Conservation (phyloP, 2,888 invertebrate genomes). For the Torymus tubicola region DNA sequence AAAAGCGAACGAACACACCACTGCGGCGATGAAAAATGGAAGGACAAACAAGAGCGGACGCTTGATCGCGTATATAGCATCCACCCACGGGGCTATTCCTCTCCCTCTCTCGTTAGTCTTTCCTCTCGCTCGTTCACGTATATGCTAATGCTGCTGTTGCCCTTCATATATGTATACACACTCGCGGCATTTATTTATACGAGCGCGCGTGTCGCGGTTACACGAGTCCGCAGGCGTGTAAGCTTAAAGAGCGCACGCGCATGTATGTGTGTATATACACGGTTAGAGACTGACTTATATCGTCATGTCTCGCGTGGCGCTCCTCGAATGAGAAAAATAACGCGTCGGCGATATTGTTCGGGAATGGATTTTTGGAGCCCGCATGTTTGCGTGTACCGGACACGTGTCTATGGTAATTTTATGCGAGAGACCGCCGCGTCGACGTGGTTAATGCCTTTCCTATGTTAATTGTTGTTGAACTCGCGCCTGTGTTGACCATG, state of each 20-base stretch:
- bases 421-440: neutral
- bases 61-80: neutral
- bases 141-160: conserved; percentile 67
- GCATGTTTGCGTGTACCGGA: neutral
- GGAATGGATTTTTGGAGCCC: neutral
- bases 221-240: conserved; percentile 1
- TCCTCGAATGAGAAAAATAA: conserved; percentile 22
- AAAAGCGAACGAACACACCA: too few species aligned
- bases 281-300: conserved; percentile 27
- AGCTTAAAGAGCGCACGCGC: neutral
- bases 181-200: conserved; percentile 61
- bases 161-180: conserved; percentile 56
- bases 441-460: conserved; percentile 38
- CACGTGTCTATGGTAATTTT: conserved; percentile 49
- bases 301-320: neutral
- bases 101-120: conserved; percentile 64
- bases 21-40: conserved; percentile 38
- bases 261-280: neutral
- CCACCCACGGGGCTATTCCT: conserved; percentile 56
- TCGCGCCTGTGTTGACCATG: too few species aligned
- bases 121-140: conserved; percentile 40
- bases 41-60: conserved; percentile 37
- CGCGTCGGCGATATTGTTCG: conserved; percentile 29
- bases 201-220: conserved; percentile 13
- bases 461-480: conserved; percentile 28